Percentiles rank a stretch among this genome's conserved stretches.
Evolutionary conservation across 1,140 invertebrate genomes (phyloP).

Genomic region (Eulimnadia texana): DNA sequence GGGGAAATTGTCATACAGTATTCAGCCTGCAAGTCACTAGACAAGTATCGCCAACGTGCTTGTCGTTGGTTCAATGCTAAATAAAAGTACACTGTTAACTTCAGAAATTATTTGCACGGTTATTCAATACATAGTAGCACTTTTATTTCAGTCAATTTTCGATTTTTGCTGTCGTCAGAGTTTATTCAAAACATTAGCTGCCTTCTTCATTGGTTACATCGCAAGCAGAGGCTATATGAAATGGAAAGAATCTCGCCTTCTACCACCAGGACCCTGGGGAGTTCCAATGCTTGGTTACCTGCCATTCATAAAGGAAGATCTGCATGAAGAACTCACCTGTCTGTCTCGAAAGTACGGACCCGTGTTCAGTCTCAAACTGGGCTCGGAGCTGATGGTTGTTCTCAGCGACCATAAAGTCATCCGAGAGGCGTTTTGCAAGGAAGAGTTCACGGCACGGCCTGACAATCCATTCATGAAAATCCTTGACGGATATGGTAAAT

Average conservation of each 20-base stretch:
- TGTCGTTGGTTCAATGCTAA: too few species aligned
- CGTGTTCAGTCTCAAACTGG: constrained; percentile 63
- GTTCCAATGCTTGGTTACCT: constrained; percentile 66
- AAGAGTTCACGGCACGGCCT: constrained; percentile 75
- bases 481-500: constrained; percentile 78
- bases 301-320: constrained; percentile 54
- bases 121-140: too few species aligned
- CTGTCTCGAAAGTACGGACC: constrained; percentile 59
- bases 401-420: constrained; percentile 70
- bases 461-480: constrained; percentile 66
- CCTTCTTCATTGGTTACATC: too few species aligned
- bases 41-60: too few species aligned
- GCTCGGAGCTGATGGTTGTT: constrained; percentile 64
- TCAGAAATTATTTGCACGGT: too few species aligned
- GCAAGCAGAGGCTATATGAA: too few species aligned
- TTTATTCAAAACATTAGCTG: too few species aligned
- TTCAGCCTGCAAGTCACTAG: too few species aligned
- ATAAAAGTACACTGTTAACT: too few species aligned
- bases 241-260: constrained; percentile 13
- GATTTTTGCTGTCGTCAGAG: too few species aligned
- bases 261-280: constrained; percentile 75
- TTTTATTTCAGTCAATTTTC: too few species aligned
- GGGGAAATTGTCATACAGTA: too few species aligned
- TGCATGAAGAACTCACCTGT: constrained; percentile 59
- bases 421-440: constrained; percentile 61